Evolutionary conservation across 2,113 vertebrate species (phyloP), one percentile per base, ranked within the genome.

Genomic region (Axis porcinus): DNA sequence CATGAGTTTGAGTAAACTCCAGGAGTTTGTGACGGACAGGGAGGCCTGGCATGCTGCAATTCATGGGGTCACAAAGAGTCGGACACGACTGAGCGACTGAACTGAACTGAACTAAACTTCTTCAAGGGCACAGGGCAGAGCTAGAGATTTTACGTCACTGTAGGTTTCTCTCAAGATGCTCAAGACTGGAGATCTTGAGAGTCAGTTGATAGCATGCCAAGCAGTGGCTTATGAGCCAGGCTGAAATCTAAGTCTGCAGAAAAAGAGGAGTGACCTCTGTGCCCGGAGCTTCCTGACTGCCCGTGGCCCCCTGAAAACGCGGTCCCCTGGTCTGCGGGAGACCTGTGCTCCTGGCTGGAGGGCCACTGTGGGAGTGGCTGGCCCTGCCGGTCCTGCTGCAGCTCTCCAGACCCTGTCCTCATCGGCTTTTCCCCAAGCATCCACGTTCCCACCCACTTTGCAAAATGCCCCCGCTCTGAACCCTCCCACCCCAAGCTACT

Each of bases 311-410:
- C 82, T 17, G 13, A 79, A 57, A 82, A 28, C 40, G 33, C 52
- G 70, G 19, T 90, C 79, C n/a, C 33, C 21, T 21, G n/a, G 8
- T 54, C 58, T 6, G 54, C 28, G 21, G 25, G 64, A 96, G 58
- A 43, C 23, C 5, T 40, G 7, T 7, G 9, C 14, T 88, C 86
- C 36, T 1, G 11, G 40, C 21, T 40, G 16, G 2, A 2, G 57
- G 43, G 15, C 12, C 25, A 2, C 50, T 30, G 0, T 7, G 36
- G 52, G 45, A 55, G 47, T 13, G 17, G 45, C 64, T 2, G 0
- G 33, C 8, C 52, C 5, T 11, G 0, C 2, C 7, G 7, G 9
- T 23, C 16, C 33, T 7, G 6, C 5, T 5, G 1, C 0, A 2
- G 52, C 16, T 84, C 64, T 50, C 36, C 58, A 81, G 10, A 45